These are phyloP conservation scores for Euborellia annulipes DNA, from an alignment of 1,140 invertebrate species.

Conservation along the genomic window DNA sequence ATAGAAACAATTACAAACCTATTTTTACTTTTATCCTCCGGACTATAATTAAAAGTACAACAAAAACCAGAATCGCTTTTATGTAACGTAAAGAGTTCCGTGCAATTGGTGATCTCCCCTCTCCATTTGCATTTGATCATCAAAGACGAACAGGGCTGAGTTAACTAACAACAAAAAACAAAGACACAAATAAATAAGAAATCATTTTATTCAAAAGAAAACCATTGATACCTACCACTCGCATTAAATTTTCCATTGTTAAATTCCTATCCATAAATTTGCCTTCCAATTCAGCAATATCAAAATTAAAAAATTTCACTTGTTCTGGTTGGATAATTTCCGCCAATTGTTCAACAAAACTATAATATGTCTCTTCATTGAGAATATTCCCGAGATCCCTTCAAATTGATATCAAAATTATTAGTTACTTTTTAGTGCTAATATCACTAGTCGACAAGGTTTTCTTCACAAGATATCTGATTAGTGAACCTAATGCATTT, in stretches of 20 bases:
- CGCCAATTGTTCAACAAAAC: constrained; percentile 8
- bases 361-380: constrained; percentile 4
- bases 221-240: background rate
- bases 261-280: background rate
- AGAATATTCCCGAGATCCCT: constrained; percentile 1
- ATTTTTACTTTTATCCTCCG: too few species aligned
- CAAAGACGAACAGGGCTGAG: constrained; percentile 11
- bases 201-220: too few species aligned
- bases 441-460: too few species aligned
- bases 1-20: too few species aligned
- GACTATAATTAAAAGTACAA: constrained; percentile 16
- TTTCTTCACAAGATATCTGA: too few species aligned
- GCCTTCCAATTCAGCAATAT: background rate
- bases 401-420: too few species aligned
- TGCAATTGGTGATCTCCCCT: constrained; percentile 35
- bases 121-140: constrained; percentile 42
- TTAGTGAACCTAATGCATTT: too few species aligned
- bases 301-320: background rate
- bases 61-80: constrained; percentile 29
- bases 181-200: too few species aligned
- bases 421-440: too few species aligned
- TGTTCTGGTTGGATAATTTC: constrained; percentile 9
- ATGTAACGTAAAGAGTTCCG: constrained; percentile 37
- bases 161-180: too few species aligned
- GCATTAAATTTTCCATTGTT: constrained; percentile 7